Evolutionary conservation across 1,140 invertebrate species (phyloP), one percentile per base, ranked within the genome.

Genomic region (Heterodera schachtii): DNA sequence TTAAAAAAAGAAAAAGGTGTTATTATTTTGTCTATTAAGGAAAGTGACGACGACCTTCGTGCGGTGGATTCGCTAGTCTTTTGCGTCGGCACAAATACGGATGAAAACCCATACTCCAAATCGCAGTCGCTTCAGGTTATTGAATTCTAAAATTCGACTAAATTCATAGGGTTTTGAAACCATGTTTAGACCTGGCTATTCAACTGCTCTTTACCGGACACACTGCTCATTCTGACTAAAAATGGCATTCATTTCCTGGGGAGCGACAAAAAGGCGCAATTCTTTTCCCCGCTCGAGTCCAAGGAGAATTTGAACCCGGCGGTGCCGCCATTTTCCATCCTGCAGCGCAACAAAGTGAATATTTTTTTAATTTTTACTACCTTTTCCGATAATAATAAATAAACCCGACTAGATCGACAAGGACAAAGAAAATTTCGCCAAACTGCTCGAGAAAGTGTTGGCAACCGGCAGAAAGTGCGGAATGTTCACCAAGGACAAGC

Each of bases 211-310:
- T 91, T 99, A 21, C 94, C 95, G 2, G 97, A 99, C 90, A 98
- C 96, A 0, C 93, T 99, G 64, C 95, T 96, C 91, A 93, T 98
- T 0, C 92, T 98, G 78, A 94, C 95, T 80, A 93, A 96, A 84
- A 93, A 94, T 44, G 93, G 92, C 31, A 94, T 98, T 76, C 93
- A 94, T 89, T 96, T 98, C 87, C 91, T 99, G 44, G 95, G 96
- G 0, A 97, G 96, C 89, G 98, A 97, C 90, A 98, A 98, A 91
- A 98, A 99, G 91, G 96, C 98, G 80, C 96, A 98, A 85, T 99
- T 98, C 91, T 91, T 99, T 9, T 93, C 94, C 85, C 94, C 95
- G 87, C 93, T 97, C n/a, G 96, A 98, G 89, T 94, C 93, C 86
- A 92, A 93, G 11, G 94, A 95, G 83, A 95, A 96, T 87, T 87